Evolutionary conservation across 1,140 invertebrate species (phyloP), one percentile per base, ranked within the genome.

Genomic region (Drosophila bocqueti): DNA sequence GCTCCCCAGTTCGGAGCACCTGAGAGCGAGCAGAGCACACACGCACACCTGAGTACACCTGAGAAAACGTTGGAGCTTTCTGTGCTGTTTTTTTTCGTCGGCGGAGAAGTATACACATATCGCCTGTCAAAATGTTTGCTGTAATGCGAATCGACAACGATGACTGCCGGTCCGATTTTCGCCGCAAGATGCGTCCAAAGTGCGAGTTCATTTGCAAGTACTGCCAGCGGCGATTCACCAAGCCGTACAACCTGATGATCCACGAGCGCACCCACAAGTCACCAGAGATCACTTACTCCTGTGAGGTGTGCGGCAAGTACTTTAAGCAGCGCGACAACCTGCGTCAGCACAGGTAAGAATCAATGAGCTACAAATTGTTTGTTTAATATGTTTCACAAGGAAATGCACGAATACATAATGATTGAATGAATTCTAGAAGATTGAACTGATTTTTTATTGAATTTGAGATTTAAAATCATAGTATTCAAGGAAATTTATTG

Each of bases 171-270:
- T 95, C 96, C 94, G 96, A 97, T 95, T 97, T 97, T 95, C 95
- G 98, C 93, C 97, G 98, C 93, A 98, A 97, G 95, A 97, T 97
- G 96, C 95, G 96, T 93, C 95, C 96, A 94, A 97, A 98, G 95
- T 98, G 98, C 95, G 97, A 99, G 95, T 99, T 99, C 94, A 97
- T 99, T 93, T 99, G 99, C 96, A 98, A 98, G 94, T 99, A 97
- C 95, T 99, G 99, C 95, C 97, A 99, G 94, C 96, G 99, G 92
- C 96, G 98, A 91, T 99, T 99, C 95, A 99, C 98, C 91, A 99
- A 99, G 95, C 98, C 98, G 72, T 99, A 99, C 95, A 99, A 99
- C 95, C 95, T 99, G 91, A 97, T 99, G 96, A 99, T 99, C 92
- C 99, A 99, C 95, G 98, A 99, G 93, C 95, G 98, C 92, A 99